Evolutionary conservation across 1,140 invertebrate species (phyloP).

Genomic region (Pseudomyrmex concolor): DNA sequence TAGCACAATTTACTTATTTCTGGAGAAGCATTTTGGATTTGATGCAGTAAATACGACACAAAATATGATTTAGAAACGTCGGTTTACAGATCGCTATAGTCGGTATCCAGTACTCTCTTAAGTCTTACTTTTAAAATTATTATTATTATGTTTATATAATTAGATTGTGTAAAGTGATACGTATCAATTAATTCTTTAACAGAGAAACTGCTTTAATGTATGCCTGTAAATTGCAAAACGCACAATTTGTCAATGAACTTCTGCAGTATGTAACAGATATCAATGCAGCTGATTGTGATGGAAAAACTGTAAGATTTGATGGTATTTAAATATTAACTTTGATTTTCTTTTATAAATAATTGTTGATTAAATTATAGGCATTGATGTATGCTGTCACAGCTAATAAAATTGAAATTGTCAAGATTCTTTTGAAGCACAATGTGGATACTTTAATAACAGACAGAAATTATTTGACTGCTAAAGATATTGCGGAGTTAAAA

Average conservation of each 20-base stretch:
- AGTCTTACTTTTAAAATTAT: slow-evolving; percentile 9
- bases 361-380: slow-evolving; percentile 78
- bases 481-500: slow-evolving; percentile 84
- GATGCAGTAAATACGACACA: too few relatives aligned
- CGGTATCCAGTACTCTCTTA: too few relatives aligned
- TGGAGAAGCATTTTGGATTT: too few relatives aligned
- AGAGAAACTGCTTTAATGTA: slow-evolving; percentile 86
- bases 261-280: slow-evolving; percentile 83
- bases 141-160: slow-evolving; percentile 13
- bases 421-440: slow-evolving; percentile 83
- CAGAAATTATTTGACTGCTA: slow-evolving; percentile 78
- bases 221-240: slow-evolving; percentile 82
- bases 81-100: too few relatives aligned
- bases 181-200: not conserved
- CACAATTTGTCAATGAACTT: slow-evolving; percentile 83
- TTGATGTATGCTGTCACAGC: slow-evolving; percentile 85
- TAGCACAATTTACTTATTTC: too few relatives aligned
- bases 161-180: not conserved
- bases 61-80: too few relatives aligned
- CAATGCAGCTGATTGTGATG: slow-evolving; percentile 85
- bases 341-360: slow-evolving; percentile 13
- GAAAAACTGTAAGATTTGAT: slow-evolving; percentile 84
- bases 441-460: slow-evolving; percentile 83
- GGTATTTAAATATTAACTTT: slow-evolving; percentile 3
- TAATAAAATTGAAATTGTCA: slow-evolving; percentile 84